phyloP scores from a whole-genome alignment of 2,888 invertebrate genomes.

The Philaethria dido region DNA sequence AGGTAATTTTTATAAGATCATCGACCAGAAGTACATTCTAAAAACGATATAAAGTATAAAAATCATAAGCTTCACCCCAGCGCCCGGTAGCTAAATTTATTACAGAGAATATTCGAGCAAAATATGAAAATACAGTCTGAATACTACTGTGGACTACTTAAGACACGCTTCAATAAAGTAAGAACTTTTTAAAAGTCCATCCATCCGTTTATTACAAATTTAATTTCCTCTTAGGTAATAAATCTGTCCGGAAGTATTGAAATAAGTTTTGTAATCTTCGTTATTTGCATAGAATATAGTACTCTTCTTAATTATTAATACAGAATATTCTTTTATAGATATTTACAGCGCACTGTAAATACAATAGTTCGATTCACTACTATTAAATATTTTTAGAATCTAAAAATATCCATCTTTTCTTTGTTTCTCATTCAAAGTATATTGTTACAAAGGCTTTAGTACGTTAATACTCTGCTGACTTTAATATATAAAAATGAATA shows the following conservation, averaged over 20 bases:
- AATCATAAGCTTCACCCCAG: neutral
- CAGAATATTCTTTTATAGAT: no score
- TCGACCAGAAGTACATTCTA: neutral
- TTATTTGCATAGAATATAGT: neutral
- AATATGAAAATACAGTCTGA: constrained; percentile 12
- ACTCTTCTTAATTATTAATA: no score
- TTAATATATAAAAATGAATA: no score
- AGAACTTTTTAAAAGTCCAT: constrained; percentile 16
- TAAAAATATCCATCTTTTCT: no score
- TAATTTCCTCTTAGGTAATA: constrained; percentile 14
- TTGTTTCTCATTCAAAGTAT: no score
- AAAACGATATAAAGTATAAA: neutral
- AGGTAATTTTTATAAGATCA: neutral
- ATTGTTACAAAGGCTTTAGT: no score
- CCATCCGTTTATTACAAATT: constrained; percentile 6
- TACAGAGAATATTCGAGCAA: constrained; percentile 5
- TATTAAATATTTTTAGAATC: no score
- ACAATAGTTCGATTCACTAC: no score
- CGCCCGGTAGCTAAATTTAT: neutral
- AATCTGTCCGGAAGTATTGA: neutral
- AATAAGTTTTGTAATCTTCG: neutral
- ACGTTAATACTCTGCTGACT: no score
- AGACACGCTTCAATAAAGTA: constrained; percentile 17
- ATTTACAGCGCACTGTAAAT: no score
- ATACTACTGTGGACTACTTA: constrained; percentile 8